Evolutionary conservation across 2,888 invertebrate species (phyloP).

Genomic region (Escarpia spicata): DNA sequence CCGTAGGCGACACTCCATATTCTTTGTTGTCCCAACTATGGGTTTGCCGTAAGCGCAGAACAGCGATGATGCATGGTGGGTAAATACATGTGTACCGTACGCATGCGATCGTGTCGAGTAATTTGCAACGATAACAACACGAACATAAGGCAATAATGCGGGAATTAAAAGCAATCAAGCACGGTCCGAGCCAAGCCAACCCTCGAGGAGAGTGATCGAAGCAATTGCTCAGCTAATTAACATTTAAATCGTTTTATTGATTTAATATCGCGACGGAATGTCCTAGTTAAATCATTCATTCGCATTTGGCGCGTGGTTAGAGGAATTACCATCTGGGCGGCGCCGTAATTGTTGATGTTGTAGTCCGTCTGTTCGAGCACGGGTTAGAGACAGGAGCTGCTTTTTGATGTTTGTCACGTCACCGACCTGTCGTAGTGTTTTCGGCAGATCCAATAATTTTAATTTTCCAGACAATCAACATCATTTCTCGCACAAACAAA

Average conservation of each 20-base stretch:
- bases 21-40: not conserved
- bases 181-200: not conserved
- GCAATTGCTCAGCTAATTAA: conserved; percentile 4
- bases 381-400: no score
- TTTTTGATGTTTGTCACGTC: no score
- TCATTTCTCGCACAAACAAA: no score
- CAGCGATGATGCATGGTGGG: not conserved
- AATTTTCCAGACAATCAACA: no score
- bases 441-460: no score
- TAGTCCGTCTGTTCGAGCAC: not conserved
- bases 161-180: not conserved
- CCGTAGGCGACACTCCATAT: not conserved
- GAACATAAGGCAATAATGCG: not conserved
- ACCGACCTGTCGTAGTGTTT: no score
- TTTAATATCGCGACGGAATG: not conserved
- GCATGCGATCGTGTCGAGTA: not conserved
- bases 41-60: not conserved
- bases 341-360: not conserved
- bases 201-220: not conserved
- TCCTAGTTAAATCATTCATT: not conserved
- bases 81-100: no score
- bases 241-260: not conserved
- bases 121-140: not conserved
- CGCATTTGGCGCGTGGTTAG: not conserved
- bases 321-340: not conserved